Evolutionary conservation across 2,888 invertebrate species (phyloP).

Genomic region (Diloba caeruleocephala): DNA sequence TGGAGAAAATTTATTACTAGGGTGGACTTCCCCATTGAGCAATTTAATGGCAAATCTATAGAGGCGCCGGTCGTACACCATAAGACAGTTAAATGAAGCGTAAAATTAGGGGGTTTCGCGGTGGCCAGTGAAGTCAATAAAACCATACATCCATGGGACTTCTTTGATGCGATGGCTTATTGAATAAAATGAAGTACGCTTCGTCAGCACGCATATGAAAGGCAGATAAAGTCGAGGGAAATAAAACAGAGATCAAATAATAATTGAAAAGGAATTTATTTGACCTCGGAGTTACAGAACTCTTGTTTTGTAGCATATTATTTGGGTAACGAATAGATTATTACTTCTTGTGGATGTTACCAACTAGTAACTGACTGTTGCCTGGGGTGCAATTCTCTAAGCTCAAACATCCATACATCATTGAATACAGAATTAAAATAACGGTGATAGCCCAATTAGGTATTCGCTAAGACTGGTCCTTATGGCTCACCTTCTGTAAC

Average conservation of each 20-base stretch:
- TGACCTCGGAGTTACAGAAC: slow-evolving; percentile 10
- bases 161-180: slow-evolving; percentile 54
- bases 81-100: slow-evolving; percentile 86
- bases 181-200: slow-evolving; percentile 49
- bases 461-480: too few species aligned
- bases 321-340: neutral
- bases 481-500: too few species aligned
- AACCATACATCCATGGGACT: slow-evolving; percentile 60
- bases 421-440: too few species aligned
- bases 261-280: slow-evolving; percentile 31
- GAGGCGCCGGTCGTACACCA: slow-evolving; percentile 77
- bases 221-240: slow-evolving; percentile 26
- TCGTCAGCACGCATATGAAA: slow-evolving; percentile 34
- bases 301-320: neutral
- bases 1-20: slow-evolving; percentile 69
- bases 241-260: slow-evolving; percentile 38
- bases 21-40: slow-evolving; percentile 66
- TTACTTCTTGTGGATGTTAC: neutral
- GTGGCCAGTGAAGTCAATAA: slow-evolving; percentile 69
- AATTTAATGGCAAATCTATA: slow-evolving; percentile 84
- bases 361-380: too few species aligned
- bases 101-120: slow-evolving; percentile 84
- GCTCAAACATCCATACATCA: too few species aligned
- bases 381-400: too few species aligned
- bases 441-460: too few species aligned